Percentiles rank a stretch among this genome's conserved stretches.
phyloP scores from a whole-genome alignment of 2,888 invertebrate species.

The Trilocha varians region DNA sequence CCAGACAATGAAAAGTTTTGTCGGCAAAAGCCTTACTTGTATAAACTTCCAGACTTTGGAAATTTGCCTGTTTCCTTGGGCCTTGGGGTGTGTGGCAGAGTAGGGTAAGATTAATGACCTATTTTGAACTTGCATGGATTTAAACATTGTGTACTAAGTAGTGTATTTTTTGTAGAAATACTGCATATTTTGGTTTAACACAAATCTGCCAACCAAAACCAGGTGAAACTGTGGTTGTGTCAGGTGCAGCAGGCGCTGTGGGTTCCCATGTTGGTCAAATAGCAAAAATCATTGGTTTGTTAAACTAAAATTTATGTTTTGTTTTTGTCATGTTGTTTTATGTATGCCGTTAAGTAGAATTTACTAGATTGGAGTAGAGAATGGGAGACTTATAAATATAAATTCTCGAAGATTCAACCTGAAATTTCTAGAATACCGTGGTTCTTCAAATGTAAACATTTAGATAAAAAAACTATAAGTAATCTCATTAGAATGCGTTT shows the following conservation, averaged over 20 bases:
- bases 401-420: too few species aligned
- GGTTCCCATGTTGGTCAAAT: constrained; percentile 84
- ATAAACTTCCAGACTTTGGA: constrained; percentile 69
- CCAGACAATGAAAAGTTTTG: constrained; percentile 35
- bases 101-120: constrained; percentile 64
- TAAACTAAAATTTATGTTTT: not conserved
- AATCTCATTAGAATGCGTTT: too few species aligned
- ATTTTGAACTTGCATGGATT: too few species aligned
- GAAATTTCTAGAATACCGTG: too few species aligned
- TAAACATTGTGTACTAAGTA: too few species aligned
- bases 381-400: too few species aligned
- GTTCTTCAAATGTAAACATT: too few species aligned
- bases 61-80: constrained; percentile 71
- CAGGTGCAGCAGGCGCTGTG: constrained; percentile 82
- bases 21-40: constrained; percentile 38
- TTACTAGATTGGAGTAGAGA: too few species aligned
- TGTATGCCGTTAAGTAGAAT: too few species aligned
- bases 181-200: constrained; percentile 80
- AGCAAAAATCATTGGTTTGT: constrained; percentile 76
- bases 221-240: constrained; percentile 80
- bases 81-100: constrained; percentile 77
- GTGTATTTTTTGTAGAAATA: constrained; percentile 63
- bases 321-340: too few species aligned
- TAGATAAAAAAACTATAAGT: too few species aligned
- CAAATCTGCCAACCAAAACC: constrained; percentile 77